Evolutionary conservation across 1,140 invertebrate species (phyloP).

Genomic region (Aradophagus sp.): DNA sequence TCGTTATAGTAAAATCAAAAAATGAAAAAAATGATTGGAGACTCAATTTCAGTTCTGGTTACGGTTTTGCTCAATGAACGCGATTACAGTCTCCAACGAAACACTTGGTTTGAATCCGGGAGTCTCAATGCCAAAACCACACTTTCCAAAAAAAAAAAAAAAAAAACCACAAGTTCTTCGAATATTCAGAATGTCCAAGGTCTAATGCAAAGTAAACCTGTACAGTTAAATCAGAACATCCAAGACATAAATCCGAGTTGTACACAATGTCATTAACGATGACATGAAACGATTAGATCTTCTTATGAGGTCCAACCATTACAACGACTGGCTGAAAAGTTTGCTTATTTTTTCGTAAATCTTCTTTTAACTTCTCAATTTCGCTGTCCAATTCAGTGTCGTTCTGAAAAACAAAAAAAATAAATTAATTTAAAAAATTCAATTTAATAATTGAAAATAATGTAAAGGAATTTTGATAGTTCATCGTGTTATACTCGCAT

Average conservation of each 20-base stretch:
- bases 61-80: slow-evolving; percentile 1
- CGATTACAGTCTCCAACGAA: slow-evolving; percentile 1
- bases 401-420: slow-evolving; percentile 15
- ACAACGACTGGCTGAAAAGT: slow-evolving; percentile 25
- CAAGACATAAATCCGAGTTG: neutral
- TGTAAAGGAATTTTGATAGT: too few relatives aligned
- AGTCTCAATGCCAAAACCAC: slow-evolving; percentile 8
- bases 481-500: neutral
- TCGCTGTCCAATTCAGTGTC: slow-evolving; percentile 14
- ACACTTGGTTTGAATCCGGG: neutral
- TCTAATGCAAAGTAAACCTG: slow-evolving; percentile 20
- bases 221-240: slow-evolving; percentile 11
- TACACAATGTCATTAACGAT: slow-evolving; percentile 19
- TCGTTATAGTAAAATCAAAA: neutral
- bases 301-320: slow-evolving; percentile 13
- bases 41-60: neutral
- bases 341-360: slow-evolving; percentile 13
- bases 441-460: neutral
- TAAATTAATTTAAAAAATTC: neutral
- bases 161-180: slow-evolving; percentile 21
- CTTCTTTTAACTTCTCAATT: slow-evolving; percentile 13
- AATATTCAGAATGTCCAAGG: slow-evolving; percentile 5
- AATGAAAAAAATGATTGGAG: neutral
- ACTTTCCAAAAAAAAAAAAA: slow-evolving; percentile 15
- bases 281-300: slow-evolving; percentile 5